Evolutionary conservation across 2,888 invertebrate genomes (phyloP), one percentile per base, ranked within the genome.

Genomic region (Xestoiulus laeticollis): DNA sequence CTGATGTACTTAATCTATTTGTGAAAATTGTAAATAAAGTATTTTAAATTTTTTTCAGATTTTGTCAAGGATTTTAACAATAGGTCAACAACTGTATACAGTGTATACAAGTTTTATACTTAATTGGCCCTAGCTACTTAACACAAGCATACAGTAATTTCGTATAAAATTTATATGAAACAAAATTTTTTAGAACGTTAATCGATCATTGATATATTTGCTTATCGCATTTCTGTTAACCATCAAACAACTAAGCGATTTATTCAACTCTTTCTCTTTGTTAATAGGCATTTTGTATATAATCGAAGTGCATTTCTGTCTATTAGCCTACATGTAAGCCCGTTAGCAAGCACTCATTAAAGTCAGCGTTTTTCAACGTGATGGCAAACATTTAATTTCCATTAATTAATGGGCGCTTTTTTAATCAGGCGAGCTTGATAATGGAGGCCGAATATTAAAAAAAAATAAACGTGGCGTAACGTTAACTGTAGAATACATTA

Each of bases 331-430:
- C n/a, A n/a, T n/a, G n/a, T n/a, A n/a, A 38, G 3, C 38, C 22
- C 19, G 1, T 19, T 1, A 30, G 30, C 78, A 30, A 78, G 30
- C 78, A 12, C 78, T 78, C 78, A 78, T 78, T 78, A 78, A 78
- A 78, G 78, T 78, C 78, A 78, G 78, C 78, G 78, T 78, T 78
- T 78, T 78, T 78, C 78, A 78, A 16, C 30, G 30, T 30, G 78
- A 30, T 78, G 78, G 30, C 14, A 14, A 78, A 78, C 78, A 78
- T 78, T 78, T 78, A 30, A 30, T 30, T 30, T 78, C 78, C 78
- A 78, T 30, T 78, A 78, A 78, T 78, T 78, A 78, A 78, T 78
- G 78, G 78, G 4, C 0, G 78, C 30, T 30, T 78, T 78, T 78
- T 78, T 78, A 78, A 78, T 78, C 78, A 78, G 12, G 14, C 26